phyloP scores from a whole-genome alignment of 2,113 vertebrate genomes.

The Tragelaphus buxtoni region DNA sequence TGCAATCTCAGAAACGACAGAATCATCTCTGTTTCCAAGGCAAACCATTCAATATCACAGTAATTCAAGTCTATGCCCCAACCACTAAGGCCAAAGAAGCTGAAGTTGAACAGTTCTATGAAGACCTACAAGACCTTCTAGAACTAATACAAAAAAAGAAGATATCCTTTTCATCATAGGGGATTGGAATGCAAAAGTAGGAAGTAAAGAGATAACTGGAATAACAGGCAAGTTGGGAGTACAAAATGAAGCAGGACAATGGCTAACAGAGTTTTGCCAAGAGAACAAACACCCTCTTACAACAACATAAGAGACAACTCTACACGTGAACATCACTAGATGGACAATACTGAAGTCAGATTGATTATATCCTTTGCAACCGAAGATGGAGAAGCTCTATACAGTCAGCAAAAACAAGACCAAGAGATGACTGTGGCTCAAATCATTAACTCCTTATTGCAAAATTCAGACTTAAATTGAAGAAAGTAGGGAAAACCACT shows the following conservation, averaged over 20 bases:
- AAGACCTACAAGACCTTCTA: background rate
- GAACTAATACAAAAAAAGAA: background rate
- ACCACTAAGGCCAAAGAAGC: background rate
- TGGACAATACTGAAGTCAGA: background rate
- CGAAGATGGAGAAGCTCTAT: background rate
- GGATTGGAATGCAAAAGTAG: background rate
- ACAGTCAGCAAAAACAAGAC: background rate
- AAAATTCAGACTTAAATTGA: background rate
- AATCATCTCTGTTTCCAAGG: background rate
- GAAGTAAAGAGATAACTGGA: background rate
- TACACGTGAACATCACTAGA: background rate
- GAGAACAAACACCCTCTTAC: background rate
- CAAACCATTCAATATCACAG: background rate
- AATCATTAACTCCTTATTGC: background rate
- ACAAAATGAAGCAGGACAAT: background rate
- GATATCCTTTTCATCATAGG: background rate
- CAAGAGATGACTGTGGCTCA: background rate
- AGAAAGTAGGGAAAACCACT: background rate
- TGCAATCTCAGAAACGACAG: background rate
- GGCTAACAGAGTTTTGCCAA: background rate
- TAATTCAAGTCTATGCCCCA: background rate
- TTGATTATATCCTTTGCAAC: background rate
- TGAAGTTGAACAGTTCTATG: background rate
- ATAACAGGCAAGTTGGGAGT: background rate
- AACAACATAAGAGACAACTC: background rate